Base-by-base conservation (phyloP, 1,140 invertebrate genomes). In the Nasonia vitripennis region DNA sequence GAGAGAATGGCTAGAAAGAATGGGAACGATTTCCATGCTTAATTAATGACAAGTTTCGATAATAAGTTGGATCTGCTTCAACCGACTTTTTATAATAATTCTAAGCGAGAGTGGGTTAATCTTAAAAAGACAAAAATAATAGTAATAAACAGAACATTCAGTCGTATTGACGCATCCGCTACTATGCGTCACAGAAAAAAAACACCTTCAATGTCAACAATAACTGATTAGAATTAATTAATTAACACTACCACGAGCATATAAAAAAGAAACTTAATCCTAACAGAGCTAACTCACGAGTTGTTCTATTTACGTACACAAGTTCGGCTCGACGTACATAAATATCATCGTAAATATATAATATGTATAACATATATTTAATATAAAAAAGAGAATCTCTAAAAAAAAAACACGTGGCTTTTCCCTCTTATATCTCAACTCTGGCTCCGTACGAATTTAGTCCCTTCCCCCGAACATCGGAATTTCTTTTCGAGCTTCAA, bases 11-110 rank as follows among this genome's bases (percentile, higher is more conserved):
- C 89, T 84, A 87, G 37, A 87, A 87, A 79, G 86, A 87, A 84
- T 82, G 83, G 79, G 51, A 79, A 74, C 17, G 11, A 34, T 77
- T 81, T 80, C 23, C 85, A 89, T 89, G 88, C 89, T 92, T 89
- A 92, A 92, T 91, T 90, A 91, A 90, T 89, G 91, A 92, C 89
- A 90, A 92, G 89, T 91, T 88, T 88, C 88, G 86, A 89, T 86
- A 68, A 70, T 77, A 77, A 85, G 20, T 79, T 83, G 74, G 55
- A 85, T 89, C 86, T 88, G 86, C 88, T 88, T 88, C 70, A 87
- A 84, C 88, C 88, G 87, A 89, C 86, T 90, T 87, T 90, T 81
- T 85, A 71, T 17, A 23, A 67, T 51, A 27, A 70, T 68, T 27
- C 12, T 89, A 87, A 88, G 86, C 48, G 79, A 85, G 78, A 87